phyloP scores from a whole-genome alignment of 2,888 invertebrate species.

The Lepidocyrtinus sp. region DNA sequence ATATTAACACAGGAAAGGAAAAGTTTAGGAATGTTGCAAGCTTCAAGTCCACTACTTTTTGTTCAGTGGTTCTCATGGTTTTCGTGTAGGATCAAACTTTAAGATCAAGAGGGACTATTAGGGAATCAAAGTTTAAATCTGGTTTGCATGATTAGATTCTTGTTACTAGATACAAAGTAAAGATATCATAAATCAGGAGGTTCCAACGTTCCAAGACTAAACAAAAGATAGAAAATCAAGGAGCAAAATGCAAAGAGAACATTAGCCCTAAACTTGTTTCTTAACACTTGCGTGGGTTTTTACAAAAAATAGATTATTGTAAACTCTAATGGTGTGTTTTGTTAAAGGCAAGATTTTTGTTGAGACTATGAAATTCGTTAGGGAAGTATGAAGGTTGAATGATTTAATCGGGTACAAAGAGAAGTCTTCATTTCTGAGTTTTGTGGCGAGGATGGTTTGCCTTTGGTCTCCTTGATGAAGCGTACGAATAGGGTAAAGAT shows the following conservation, averaged over 20 bases:
- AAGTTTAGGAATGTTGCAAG: no score
- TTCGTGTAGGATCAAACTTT: constrained; percentile 1
- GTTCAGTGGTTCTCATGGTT: constrained; percentile 4
- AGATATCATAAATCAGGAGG: constrained; percentile 35
- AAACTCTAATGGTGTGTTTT: no score
- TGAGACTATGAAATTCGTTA: constrained; percentile 16
- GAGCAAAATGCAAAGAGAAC: not conserved
- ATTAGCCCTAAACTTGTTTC: constrained; percentile 3
- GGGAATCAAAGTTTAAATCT: constrained; percentile 30
- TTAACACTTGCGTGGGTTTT: not conserved
- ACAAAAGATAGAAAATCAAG: not conserved
- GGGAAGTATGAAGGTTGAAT: constrained; percentile 30
- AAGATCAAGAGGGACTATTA: constrained; percentile 31
- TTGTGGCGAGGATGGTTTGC: constrained; percentile 6
- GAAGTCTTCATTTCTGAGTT: constrained; percentile 19
- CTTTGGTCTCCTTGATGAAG: constrained; percentile 28
- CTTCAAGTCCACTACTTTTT: not conserved
- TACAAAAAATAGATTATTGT: not conserved
- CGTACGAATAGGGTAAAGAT: constrained; percentile 23
- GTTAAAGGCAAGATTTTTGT: constrained; percentile 1
- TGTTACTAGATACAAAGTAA: constrained; percentile 10
- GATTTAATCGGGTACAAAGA: constrained; percentile 35
- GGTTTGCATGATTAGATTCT: constrained; percentile 42
- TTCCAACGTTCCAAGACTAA: not conserved
- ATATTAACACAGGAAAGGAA: not conserved